Percentiles rank a stretch among this genome's conserved stretches.
These are phyloP conservation scores for Girardinus metallicus DNA, from an alignment of 2,797 vertebrate genomes.

Conservation along the genomic window DNA sequence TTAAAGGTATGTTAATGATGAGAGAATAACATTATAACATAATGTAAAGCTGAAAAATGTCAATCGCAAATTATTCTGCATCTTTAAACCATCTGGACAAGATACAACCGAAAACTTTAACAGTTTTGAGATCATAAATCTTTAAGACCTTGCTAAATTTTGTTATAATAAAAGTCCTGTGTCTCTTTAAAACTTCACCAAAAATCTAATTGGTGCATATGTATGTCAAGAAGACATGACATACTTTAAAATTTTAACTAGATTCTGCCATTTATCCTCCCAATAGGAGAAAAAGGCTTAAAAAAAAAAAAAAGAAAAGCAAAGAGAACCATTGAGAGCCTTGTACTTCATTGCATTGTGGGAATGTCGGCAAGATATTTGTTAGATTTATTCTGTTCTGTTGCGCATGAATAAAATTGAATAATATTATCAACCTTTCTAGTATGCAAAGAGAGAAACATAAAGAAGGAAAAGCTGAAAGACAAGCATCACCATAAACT, in stretches of 20 bases:
- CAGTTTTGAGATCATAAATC: background rate
- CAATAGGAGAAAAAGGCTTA: background rate
- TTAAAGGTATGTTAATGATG: no score
- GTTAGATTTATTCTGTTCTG: background rate
- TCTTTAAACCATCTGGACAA: background rate
- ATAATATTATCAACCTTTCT: background rate
- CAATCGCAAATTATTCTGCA: background rate
- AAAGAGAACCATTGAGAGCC: background rate
- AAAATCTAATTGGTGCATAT: background rate
- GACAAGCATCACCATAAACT: constrained; percentile 15
- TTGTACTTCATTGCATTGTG: background rate
- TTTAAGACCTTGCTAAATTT: background rate
- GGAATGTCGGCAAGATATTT: background rate
- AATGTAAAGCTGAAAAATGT: no score
- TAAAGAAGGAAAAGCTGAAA: constrained; percentile 11
- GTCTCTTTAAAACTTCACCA: background rate
- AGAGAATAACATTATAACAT: no score
- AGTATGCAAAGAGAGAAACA: constrained; percentile 14
- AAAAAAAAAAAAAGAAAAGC: background rate
- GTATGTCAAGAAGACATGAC: background rate
- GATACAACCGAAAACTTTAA: background rate
- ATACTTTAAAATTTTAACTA: background rate
- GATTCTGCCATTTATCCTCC: background rate
- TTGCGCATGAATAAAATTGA: background rate
- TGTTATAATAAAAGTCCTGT: background rate